Percentiles rank a stretch among this genome's conserved stretches.
Conservation (phyloP, 2,797 vertebrate genomes). For the Sternotherus odoratus region DNA sequence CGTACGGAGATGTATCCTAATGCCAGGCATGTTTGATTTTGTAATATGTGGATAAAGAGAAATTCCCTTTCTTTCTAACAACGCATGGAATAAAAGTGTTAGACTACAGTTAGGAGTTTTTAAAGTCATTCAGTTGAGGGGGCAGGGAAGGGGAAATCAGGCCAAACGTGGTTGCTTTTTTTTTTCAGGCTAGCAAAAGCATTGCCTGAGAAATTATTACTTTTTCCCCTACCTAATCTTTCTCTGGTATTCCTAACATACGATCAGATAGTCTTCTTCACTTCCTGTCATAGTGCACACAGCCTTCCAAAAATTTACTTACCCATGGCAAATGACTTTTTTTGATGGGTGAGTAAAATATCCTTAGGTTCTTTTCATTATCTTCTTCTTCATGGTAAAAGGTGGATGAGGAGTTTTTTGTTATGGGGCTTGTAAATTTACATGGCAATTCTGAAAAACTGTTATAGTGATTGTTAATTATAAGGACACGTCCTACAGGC, state of each 20-base stretch:
- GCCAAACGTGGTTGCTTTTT: neutral
- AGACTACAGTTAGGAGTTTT: neutral
- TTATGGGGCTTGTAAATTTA: neutral
- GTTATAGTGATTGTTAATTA: neutral
- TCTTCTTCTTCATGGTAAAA: neutral
- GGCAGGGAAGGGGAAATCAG: neutral
- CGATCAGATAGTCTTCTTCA: neutral
- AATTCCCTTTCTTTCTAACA: neutral
- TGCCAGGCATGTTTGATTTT: neutral
- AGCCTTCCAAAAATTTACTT: neutral
- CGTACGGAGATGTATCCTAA: neutral
- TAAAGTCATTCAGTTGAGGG: neutral
- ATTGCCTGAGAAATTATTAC: neutral
- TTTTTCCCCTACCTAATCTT: neutral
- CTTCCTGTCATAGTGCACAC: neutral
- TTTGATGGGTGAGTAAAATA: neutral
- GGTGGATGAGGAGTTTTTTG: neutral
- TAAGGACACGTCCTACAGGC: neutral
- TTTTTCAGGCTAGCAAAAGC: neutral
- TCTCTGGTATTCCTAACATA: neutral
- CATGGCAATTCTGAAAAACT: neutral
- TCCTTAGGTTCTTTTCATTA: neutral
- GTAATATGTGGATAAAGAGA: neutral
- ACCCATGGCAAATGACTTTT: neutral
- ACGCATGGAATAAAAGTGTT: neutral